Evolutionary conservation across 2,113 vertebrate genomes (phyloP).

Genomic region (Perca schrenkii): DNA sequence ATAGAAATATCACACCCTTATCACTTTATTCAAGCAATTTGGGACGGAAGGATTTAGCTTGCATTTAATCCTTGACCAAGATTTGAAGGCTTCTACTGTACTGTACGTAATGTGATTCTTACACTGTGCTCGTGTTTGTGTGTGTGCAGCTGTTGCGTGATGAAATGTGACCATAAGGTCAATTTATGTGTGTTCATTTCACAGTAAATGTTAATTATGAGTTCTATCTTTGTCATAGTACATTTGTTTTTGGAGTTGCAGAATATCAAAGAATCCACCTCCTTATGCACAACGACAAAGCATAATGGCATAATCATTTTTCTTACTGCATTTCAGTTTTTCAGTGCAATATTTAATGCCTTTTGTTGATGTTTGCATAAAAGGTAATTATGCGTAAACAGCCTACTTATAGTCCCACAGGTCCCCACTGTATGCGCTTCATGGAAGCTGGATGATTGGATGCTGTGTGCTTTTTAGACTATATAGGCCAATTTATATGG

Average conservation of each 20-base stretch:
- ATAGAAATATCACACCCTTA: conserved; percentile 47
- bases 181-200: neutral
- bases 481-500: conserved; percentile 34
- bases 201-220: conserved; percentile 1
- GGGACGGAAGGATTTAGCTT: conserved; percentile 26
- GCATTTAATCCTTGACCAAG: conserved; percentile 44
- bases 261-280: neutral
- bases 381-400: conserved; percentile 35
- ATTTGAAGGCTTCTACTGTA: conserved; percentile 3
- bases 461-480: conserved; percentile 25
- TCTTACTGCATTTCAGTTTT: conserved; percentile 8
- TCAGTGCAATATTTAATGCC: conserved; percentile 18
- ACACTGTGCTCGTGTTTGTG: neutral
- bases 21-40: conserved; percentile 47
- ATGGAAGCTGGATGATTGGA: conserved; percentile 31
- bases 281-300: conserved; percentile 1
- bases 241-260: neutral
- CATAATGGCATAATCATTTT: neutral
- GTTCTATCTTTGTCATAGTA: neutral
- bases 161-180: neutral
- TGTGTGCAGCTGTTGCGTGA: neutral
- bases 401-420: conserved; percentile 12
- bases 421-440: conserved; percentile 16
- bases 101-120: neutral
- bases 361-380: conserved; percentile 11